Evolutionary conservation across 1,140 invertebrate genomes (phyloP), one percentile per base, ranked within the genome.

Genomic region (Cherax quadricarinatus): DNA sequence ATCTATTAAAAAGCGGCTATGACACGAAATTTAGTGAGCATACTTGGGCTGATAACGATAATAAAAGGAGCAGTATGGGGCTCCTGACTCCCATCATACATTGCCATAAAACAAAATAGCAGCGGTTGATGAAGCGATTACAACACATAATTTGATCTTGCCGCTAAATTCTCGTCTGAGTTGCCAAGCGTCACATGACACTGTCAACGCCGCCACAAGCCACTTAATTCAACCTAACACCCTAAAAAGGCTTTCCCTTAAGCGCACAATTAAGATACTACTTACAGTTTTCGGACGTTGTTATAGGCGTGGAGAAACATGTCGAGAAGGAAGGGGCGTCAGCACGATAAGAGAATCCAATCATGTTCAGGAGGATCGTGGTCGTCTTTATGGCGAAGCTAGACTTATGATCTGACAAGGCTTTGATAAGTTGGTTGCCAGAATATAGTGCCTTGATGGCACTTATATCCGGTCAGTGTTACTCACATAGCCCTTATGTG

Each of bases 321-420:
- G 14, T 51, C 80, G 18, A 51, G 48, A 51, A 51, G 48, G 48
- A 48, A 51, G 30, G 80, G 49, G 80, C 80, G 80, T 81, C 48
- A 49, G 80, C 24, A 41, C 12, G 80, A 81, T 81, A 81, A 81
- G 80, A 48, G 80, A 81, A 81, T 81, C 80, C 80, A 81, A 81
- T 81, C 80, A 81, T 81, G 80, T 81, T 81, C 16, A 81, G 80
- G 80, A 81, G 80, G 80, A 81, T 81, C 80, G 41, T 53, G 80
- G 49, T 51, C 80, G 80, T 14, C 80, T 81, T 81, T 81, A 81
- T 81, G 48, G 80, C 48, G 78, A 48, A 81, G 49, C 80, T 53
- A 48, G 41, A 81, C 80, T 9, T 81, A 81, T 51, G 14, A 81
- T n/a, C 80, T 21, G 80, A 16, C 80, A 51, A 53, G 16, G 41